phyloP scores from a whole-genome alignment of 2,797 vertebrate genomes.

The Hypotaenidia okinawae region DNA sequence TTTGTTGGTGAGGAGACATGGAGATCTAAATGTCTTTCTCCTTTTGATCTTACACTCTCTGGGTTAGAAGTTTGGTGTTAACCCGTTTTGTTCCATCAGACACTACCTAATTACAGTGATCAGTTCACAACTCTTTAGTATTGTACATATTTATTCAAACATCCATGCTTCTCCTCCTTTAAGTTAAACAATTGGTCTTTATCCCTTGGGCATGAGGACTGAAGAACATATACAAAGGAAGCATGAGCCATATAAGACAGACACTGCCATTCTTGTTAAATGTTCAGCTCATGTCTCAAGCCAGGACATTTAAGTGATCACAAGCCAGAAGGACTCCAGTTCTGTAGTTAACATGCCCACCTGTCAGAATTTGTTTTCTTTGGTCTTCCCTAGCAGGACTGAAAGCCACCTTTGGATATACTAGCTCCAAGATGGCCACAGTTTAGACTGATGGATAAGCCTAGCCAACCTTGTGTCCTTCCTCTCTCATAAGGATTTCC shows the following conservation, averaged over 20 bases:
- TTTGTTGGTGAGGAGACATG: neutral
- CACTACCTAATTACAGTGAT: neutral
- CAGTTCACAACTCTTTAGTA: neutral
- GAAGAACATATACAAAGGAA: neutral
- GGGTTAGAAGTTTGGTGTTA: neutral
- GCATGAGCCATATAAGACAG: neutral
- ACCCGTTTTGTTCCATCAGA: neutral
- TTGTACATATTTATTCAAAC: neutral
- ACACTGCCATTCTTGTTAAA: neutral
- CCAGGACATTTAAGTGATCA: neutral
- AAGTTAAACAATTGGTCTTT: neutral
- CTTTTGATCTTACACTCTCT: neutral
- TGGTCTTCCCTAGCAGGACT: neutral
- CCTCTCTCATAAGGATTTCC: neutral
- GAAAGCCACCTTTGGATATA: neutral
- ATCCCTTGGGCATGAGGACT: neutral
- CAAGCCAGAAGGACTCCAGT: neutral
- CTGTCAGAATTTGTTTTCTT: neutral
- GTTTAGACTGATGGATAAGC: neutral
- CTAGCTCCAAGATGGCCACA: neutral
- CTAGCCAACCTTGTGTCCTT: neutral
- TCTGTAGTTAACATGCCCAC: constrained; percentile 9
- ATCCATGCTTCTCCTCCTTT: neutral
- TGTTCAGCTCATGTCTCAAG: neutral
- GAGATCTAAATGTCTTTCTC: neutral